Base-by-base conservation (phyloP, 2,888 invertebrate genomes). In the Oxystoma pomonae region DNA sequence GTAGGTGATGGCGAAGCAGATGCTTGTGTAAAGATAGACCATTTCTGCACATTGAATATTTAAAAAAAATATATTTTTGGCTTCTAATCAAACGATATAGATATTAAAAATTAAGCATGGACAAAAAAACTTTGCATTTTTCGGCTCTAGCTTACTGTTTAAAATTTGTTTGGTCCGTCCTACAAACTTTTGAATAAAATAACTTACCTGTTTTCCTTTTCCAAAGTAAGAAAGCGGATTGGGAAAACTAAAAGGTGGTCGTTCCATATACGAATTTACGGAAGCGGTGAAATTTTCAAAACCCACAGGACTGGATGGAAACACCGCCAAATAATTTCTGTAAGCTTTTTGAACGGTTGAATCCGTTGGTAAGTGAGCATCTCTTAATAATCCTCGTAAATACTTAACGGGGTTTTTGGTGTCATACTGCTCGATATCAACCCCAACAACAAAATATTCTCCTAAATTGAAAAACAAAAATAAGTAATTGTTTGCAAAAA, bases 391-490 rank as follows among this genome's bases (percentile, higher is more conserved):
- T 12, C 92, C 94, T 59, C 89, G 84, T 20, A 96, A 83, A 80
- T 96, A 96, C 70, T 90, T 89, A 57, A 87, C 85, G 0, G 96
- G 93, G 64, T 89, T 86, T 19, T 86, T 83, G 1, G 86, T 81
- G 73, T 94, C 91, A 80, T 95, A 96, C 73, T 94, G 91, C 70
- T 94, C 93, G 16, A 94, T 88, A 75, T 94, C 92, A 3, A 96
- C 92, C 2, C 96, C 96, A 19, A 96, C 90, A 1, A 94, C 96
- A 77, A 94, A 95, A 77, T 96, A 97, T 76, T 96, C 93, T n/a
- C 96, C 93, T 90, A 79, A 35, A 72, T n/a, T n/a, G n/a, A n/a
- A n/a, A n/a, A n/a, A n/a, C n/a, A n/a, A n/a, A n/a, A n/a, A n/a
- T n/a, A n/a, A n/a, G n/a, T n/a, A n/a, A n/a, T n/a, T n/a, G n/a